Conservation (phyloP, 2,797 vertebrate genomes). For the Sebastes oblongus region DNA sequence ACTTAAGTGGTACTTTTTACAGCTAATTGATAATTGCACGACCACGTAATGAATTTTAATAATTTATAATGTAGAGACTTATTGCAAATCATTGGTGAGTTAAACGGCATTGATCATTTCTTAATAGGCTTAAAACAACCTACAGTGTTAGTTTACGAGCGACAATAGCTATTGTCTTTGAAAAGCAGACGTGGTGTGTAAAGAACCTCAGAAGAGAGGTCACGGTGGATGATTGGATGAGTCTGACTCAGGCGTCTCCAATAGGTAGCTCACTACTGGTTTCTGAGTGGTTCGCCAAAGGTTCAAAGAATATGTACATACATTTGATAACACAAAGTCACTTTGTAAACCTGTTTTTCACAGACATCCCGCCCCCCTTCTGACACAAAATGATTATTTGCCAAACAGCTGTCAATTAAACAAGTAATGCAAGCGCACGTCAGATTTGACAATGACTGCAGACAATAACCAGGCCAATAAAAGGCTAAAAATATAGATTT, state of each 20-base stretch:
- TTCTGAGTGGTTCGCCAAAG: too few species aligned
- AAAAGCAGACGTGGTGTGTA: background rate
- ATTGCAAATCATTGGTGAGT: background rate
- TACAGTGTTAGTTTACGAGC: background rate
- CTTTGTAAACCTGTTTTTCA: fast-evolving
- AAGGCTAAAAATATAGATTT: too few species aligned
- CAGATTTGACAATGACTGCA: too few species aligned
- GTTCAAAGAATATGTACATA: too few species aligned
- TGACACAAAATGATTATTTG: too few species aligned
- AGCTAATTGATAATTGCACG: background rate
- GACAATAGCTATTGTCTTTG: background rate
- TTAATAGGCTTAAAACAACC: background rate
- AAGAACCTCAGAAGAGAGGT: background rate
- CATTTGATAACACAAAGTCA: too few species aligned
- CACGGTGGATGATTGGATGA: fast-evolving
- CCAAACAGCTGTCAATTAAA: too few species aligned
- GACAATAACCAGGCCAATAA: fast-evolving
- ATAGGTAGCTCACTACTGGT: fast-evolving
- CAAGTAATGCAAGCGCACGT: fast-evolving
- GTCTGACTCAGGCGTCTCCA: too few species aligned
- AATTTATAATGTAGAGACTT: background rate
- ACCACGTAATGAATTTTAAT: background rate
- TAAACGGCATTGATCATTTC: background rate
- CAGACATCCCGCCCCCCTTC: too few species aligned
- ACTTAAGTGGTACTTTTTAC: background rate